Conservation (phyloP, 2,888 invertebrate species). For the Lycocerus yunnanus region DNA sequence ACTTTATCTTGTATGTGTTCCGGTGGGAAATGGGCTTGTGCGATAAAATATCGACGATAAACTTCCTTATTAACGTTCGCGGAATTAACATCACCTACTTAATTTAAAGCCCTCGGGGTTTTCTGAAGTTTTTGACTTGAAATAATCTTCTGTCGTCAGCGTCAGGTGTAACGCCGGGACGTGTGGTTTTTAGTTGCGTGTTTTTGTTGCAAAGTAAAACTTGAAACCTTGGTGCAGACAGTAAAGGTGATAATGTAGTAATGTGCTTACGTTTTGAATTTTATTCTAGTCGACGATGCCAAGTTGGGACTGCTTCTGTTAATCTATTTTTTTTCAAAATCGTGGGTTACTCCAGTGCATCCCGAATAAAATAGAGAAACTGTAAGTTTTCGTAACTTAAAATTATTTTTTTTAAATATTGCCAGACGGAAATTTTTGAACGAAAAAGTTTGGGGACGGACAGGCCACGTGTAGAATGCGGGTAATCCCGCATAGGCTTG, state of each 20-base stretch:
- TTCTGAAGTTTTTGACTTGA: background rate
- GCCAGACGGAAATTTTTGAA: no score
- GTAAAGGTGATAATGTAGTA: background rate
- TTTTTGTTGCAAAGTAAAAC: background rate
- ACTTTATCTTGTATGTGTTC: slow-evolving; percentile 14
- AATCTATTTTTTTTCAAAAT: no score
- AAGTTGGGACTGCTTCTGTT: background rate
- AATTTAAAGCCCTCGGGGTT: background rate
- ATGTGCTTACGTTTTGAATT: background rate
- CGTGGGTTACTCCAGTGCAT: no score
- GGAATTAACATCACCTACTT: background rate
- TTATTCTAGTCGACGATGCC: background rate
- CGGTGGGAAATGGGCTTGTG: slow-evolving; percentile 18
- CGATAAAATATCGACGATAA: slow-evolving; percentile 9
- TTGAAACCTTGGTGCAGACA: background rate
- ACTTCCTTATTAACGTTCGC: slow-evolving; percentile 1
- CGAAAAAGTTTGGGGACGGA: no score
- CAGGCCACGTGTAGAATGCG: no score
- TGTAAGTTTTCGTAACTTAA: no score
- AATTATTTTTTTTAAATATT: no score
- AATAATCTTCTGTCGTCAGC: background rate
- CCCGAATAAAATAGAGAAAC: no score
- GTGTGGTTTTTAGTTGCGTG: background rate
- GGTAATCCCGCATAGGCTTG: no score
- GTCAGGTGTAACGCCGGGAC: background rate